phyloP scores from a whole-genome alignment of 1,140 invertebrate genomes.

The Himalopsyche phryganea region DNA sequence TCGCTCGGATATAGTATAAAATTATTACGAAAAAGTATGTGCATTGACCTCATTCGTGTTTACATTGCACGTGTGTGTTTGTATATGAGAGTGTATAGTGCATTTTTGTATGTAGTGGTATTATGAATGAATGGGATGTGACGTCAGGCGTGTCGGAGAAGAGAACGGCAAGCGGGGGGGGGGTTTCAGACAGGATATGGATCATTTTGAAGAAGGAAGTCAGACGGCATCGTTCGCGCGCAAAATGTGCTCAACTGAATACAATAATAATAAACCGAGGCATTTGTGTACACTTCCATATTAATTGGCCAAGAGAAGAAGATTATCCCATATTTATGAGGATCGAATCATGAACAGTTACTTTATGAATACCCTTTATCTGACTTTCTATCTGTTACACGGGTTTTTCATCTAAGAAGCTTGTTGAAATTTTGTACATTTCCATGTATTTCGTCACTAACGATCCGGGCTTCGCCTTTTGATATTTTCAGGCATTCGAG shows the following conservation, averaged over 20 bases:
- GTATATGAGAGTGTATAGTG: constrained; percentile 7
- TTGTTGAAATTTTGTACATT: too few species aligned
- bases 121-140: constrained; percentile 34
- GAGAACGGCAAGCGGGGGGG: constrained; percentile 11
- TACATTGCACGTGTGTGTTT: background rate
- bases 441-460: too few species aligned
- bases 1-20: constrained; percentile 11
- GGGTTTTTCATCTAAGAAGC: too few species aligned
- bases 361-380: too few species aligned
- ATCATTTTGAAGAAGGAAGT: constrained; percentile 33
- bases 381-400: too few species aligned
- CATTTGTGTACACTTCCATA: too few species aligned
- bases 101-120: constrained; percentile 13
- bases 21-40: constrained; percentile 14
- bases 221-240: constrained; percentile 20
- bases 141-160: constrained; percentile 15
- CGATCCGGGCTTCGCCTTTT: too few species aligned
- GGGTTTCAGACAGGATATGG: constrained; percentile 27
- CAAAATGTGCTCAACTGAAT: constrained; percentile 17
- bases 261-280: too few species aligned
- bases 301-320: too few species aligned
- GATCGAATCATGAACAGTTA: too few species aligned
- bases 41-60: constrained; percentile 32
- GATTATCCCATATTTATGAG: too few species aligned
- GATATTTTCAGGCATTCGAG: too few species aligned